phyloP scores from a whole-genome alignment of 35 echinoderm and acorn worm species.

The Strongylocentrotus purpuratus region DNA sequence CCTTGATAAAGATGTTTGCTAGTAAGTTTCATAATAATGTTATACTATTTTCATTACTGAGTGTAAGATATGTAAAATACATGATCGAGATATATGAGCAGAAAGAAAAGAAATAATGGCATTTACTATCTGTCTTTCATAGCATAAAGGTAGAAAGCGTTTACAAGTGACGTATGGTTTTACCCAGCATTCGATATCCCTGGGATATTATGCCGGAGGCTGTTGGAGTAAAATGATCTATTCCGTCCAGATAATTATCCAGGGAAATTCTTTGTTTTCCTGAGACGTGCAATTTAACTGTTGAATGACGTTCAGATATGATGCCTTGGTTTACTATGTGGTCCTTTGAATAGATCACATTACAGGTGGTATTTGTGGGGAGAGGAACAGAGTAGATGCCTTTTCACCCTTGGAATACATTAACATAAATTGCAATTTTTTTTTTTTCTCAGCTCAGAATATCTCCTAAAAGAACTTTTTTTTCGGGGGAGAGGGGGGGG shows the following conservation, averaged over 20 bases:
- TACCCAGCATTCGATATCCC: neutral
- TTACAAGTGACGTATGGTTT: neutral
- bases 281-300: neutral
- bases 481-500: no score
- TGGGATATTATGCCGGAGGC: neutral
- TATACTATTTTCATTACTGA: neutral
- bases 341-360: neutral
- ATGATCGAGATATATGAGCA: neutral
- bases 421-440: neutral
- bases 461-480: no score
- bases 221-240: neutral
- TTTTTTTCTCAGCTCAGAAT: neutral
- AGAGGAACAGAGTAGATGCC: neutral
- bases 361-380: neutral
- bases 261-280: neutral
- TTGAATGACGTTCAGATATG: neutral
- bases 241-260: conserved; percentile 8
- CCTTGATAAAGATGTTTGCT: neutral
- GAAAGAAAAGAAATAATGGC: neutral
- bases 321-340: neutral
- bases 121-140: neutral
- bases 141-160: neutral
- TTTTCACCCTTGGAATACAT: neutral
- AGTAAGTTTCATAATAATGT: neutral
- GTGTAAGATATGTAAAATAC: neutral